Base-by-base conservation (phyloP, 2,797 vertebrate genomes). In the Helostoma temminkii region DNA sequence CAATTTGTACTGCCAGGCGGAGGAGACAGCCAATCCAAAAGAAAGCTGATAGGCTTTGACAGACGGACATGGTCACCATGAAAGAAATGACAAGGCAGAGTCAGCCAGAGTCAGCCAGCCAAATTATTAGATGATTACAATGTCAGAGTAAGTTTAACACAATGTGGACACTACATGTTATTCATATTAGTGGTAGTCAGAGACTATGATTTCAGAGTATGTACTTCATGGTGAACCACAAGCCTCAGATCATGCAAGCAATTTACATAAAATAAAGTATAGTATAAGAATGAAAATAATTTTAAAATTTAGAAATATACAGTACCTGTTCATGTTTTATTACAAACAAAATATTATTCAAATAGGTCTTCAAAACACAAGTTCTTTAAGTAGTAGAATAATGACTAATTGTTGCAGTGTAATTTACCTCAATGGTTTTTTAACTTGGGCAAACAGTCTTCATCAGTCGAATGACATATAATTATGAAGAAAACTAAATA, bases 121-220 rank as follows among this genome's bases (percentile, higher is more conserved):
- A 88, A 83, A 77, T 72, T 88, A 89, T 83, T 87, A 76, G 39
- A 81, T 82, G 78, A 87, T 83, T 85, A 77, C 55, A 81, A 71
- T 61, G 41, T 80, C 76, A 84, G 66, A 71, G 57, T 62, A 61
- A 56, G 55, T 80, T 83, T 68, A 65, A 76, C 52, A 76, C 76
- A 84, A 80, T 68, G 71, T 50, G 32, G 53, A 54, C 66, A 74
- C 42, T 58, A 64, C 61, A 47, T 78, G 58, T 63, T 75, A 61
- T 78, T 78, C 64, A 68, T 75, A 25, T 68, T 66, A 57, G 56
- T 14, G 45, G 15, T 19, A 60, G 50, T 74, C 18, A 58, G 73
- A 66, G 48, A 36, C 41, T 57, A 49, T 50, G 71, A 71, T 61
- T 77, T 30, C 63, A 1, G 1, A 62, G 45, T 59, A 62, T 6